A percentile compares a stretch with the other conserved stretches of the same genome.
These are phyloP conservation scores for Sitophilus oryzae DNA, from an alignment of 1,140 invertebrate genomes.

Conservation along the genomic window DNA sequence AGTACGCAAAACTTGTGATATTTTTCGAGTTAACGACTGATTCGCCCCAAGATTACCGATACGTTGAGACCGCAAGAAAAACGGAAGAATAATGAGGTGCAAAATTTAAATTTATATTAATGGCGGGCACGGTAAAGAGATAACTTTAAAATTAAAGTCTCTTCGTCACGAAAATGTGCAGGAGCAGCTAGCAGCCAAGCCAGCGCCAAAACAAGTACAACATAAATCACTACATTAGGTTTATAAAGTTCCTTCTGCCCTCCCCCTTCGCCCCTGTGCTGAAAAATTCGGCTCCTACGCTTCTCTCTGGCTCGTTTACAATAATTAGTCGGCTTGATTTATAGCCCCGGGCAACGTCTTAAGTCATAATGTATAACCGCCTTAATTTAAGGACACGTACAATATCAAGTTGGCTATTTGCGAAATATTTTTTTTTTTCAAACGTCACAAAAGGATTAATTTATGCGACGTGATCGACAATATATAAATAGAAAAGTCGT, in stretches of 20 bases:
- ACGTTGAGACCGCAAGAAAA: too few relatives aligned
- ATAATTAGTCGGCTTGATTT: slow-evolving; percentile 15
- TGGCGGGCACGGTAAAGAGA: background rate
- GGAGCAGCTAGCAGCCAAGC: too few relatives aligned
- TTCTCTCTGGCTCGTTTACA: slow-evolving; percentile 16
- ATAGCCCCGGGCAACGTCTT: background rate
- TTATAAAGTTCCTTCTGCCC: slow-evolving; percentile 18
- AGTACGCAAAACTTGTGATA: too few relatives aligned
- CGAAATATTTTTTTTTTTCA: too few relatives aligned
- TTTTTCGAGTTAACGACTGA: too few relatives aligned
- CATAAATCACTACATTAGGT: slow-evolving; percentile 17
- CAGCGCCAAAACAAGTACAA: slow-evolving; percentile 9
- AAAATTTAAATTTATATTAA: background rate
- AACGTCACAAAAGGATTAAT: too few relatives aligned
- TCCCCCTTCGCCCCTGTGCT: too few relatives aligned
- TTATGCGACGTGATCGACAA: too few relatives aligned
- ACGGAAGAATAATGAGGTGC: too few relatives aligned
- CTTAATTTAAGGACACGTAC: background rate
- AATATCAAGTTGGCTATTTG: background rate
- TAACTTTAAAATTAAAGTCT: slow-evolving; percentile 11
- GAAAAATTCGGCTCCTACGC: slow-evolving; percentile 18
- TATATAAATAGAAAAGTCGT: too few relatives aligned
- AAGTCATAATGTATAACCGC: slow-evolving; percentile 7
- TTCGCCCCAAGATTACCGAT: too few relatives aligned
- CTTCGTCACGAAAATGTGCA: slow-evolving; percentile 12